Evolutionary conservation across 1,140 invertebrate species (phyloP).

Genomic region (Papilio helenus): DNA sequence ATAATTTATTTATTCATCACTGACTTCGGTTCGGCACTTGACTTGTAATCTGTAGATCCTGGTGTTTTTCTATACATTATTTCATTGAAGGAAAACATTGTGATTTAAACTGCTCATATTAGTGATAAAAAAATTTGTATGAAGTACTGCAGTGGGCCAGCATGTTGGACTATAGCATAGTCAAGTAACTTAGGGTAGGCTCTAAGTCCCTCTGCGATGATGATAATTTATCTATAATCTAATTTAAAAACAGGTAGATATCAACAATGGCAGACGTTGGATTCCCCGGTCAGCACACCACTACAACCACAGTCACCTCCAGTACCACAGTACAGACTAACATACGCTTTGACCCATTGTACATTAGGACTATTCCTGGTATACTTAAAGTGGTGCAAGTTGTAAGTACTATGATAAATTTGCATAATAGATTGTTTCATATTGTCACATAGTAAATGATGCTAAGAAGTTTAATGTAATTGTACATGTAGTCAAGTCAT

Average conservation of each 20-base stretch:
- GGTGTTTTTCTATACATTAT: too few species aligned
- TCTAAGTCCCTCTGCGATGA: too few species aligned
- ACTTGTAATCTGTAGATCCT: too few species aligned
- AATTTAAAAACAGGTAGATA: slow-evolving; percentile 42
- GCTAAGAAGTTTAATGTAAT: too few species aligned
- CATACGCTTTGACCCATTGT: slow-evolving; percentile 88
- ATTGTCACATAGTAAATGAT: background rate
- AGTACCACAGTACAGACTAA: slow-evolving; percentile 87
- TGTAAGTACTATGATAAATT: slow-evolving; percentile 84
- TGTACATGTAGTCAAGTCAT: background rate
- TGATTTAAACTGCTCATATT: too few species aligned
- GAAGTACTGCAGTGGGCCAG: too few species aligned
- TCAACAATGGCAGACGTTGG: slow-evolving; percentile 85
- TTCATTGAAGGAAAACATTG: too few species aligned
- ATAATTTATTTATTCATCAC: too few species aligned
- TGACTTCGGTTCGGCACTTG: too few species aligned
- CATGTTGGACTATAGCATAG: too few species aligned
- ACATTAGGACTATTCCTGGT: slow-evolving; percentile 88
- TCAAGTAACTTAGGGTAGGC: too few species aligned
- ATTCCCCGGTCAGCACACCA: slow-evolving; percentile 87
- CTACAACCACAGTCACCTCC: slow-evolving; percentile 87
- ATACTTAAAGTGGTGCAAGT: slow-evolving; percentile 91
- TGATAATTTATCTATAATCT: background rate
- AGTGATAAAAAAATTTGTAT: too few species aligned
- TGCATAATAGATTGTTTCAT: slow-evolving; percentile 29